A percentile compares a stretch with the other conserved stretches of the same genome.
Conservation (phyloP, 2,113 vertebrate species). For the Lutjanus erythropterus region DNA sequence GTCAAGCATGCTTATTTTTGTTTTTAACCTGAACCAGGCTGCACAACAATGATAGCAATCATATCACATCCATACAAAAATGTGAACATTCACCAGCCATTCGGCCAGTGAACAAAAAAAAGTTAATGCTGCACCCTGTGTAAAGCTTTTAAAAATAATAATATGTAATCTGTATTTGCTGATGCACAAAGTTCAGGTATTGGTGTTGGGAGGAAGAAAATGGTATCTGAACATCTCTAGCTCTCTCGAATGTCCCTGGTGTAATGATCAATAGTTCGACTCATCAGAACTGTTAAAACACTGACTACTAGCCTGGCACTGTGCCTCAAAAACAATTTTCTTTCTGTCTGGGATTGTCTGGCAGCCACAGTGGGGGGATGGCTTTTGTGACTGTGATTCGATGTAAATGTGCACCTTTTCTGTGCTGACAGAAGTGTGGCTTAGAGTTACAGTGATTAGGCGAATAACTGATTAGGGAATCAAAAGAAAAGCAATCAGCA, state of each 20-base stretch:
- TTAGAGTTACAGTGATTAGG: background rate
- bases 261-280: conserved; percentile 16
- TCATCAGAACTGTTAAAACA: background rate
- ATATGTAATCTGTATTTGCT: too few species aligned
- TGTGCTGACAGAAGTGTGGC: background rate
- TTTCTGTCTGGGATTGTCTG: background rate
- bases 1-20: too few species aligned
- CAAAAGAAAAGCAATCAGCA: background rate
- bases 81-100: too few species aligned
- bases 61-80: too few species aligned
- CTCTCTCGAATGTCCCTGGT: background rate
- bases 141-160: too few species aligned
- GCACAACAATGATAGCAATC: too few species aligned
- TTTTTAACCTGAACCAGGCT: too few species aligned
- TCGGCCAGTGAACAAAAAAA: too few species aligned
- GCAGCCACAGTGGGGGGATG: background rate
- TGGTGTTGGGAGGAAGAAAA: too few species aligned
- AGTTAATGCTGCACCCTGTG: too few species aligned
- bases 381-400: background rate
- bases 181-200: too few species aligned
- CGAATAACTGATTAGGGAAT: background rate
- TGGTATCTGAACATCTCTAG: too few species aligned
- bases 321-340: background rate
- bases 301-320: background rate
- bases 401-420: background rate